Conservation (phyloP, 2,797 vertebrate species). For the Eulemur albifrons region DNA sequence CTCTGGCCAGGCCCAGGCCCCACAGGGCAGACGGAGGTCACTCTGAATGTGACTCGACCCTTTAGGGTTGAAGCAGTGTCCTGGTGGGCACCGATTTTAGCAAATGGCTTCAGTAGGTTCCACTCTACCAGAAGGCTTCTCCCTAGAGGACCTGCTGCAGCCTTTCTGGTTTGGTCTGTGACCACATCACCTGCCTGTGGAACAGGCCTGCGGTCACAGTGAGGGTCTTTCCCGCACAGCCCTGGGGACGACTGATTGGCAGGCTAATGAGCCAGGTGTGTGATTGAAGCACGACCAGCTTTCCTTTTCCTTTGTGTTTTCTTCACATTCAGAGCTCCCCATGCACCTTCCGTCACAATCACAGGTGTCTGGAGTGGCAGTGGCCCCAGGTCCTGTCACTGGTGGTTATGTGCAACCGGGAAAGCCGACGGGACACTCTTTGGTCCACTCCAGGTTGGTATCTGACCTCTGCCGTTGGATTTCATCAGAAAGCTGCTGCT, state of each 20-base stretch:
- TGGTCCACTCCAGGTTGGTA: conserved; percentile 52
- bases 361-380: background rate
- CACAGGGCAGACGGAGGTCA: background rate
- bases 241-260: too few relatives aligned
- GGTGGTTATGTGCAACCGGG: background rate
- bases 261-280: background rate
- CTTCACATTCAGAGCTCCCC: background rate
- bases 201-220: background rate
- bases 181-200: background rate
- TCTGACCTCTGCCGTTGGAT: rapidly evolving
- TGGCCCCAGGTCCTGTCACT: background rate
- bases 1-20: background rate
- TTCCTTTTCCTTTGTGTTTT: background rate
- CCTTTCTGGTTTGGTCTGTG: background rate
- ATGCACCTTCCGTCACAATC: background rate
- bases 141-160: background rate
- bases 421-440: background rate
- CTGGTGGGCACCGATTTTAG: background rate
- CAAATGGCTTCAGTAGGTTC: background rate
- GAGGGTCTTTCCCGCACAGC: background rate
- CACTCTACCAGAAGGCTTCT: background rate
- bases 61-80: background rate
- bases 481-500: background rate
- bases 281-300: rapidly evolving
- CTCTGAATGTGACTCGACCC: background rate